phyloP scores from a whole-genome alignment of 1,140 invertebrate genomes.

The Zaprionus taronus region DNA sequence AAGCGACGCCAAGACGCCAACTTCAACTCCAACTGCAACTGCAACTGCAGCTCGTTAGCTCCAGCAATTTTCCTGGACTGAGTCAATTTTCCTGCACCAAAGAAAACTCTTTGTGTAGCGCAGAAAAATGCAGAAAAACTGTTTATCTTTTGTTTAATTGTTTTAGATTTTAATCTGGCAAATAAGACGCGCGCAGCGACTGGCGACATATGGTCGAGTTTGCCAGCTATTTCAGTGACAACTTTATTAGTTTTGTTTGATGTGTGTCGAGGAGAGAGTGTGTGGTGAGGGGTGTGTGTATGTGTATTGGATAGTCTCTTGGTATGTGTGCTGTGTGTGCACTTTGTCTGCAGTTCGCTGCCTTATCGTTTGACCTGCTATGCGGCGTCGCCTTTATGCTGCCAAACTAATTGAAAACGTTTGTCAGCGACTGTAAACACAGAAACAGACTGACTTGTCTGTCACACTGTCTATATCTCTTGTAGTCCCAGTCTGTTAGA shows the following conservation, averaged over 20 bases:
- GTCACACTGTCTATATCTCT: neutral
- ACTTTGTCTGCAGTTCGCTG: conserved; percentile 57
- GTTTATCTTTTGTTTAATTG: conserved; percentile 71
- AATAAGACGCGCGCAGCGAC: conserved; percentile 39
- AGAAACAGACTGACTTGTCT: conserved; percentile 3
- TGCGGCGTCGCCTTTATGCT: conserved; percentile 59
- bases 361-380: conserved; percentile 70
- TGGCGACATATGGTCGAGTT: conserved; percentile 59
- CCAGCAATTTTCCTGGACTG: conserved; percentile 21
- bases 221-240: conserved; percentile 62
- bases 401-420: conserved; percentile 78
- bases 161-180: conserved; percentile 79
- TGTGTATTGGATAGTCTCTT: conserved; percentile 18
- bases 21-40: neutral
- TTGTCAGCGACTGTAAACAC: conserved; percentile 77
- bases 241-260: conserved; percentile 69
- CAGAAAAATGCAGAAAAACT: conserved; percentile 32
- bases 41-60: neutral
- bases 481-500: too few relatives aligned
- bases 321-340: conserved; percentile 35
- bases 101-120: conserved; percentile 3
- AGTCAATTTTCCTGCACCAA: conserved; percentile 22
- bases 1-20: conserved; percentile 32
- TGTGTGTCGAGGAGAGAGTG: conserved; percentile 27
- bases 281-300: neutral